Conservation (phyloP, 1,140 invertebrate species). For the Atta texana region DNA sequence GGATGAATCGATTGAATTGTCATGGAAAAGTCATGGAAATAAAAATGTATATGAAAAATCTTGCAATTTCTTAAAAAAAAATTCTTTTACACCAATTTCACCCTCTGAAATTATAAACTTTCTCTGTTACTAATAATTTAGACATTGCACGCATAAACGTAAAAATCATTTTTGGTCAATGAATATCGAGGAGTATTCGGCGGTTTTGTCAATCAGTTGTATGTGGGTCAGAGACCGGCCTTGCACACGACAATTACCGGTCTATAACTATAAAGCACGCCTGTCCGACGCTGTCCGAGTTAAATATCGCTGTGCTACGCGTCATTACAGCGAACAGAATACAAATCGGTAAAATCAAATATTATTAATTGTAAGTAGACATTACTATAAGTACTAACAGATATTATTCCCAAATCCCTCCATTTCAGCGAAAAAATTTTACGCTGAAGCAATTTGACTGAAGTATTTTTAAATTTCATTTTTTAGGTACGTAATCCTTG, state of each 20-base stretch:
- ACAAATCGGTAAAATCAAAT: neutral
- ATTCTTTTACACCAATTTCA: no score
- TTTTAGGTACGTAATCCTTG: neutral
- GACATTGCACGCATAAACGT: no score
- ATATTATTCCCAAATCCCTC: neutral
- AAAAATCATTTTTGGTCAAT: neutral
- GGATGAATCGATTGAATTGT: neutral
- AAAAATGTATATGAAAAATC: neutral
- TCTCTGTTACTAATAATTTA: no score
- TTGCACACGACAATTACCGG: conserved; percentile 30
- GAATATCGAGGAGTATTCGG: neutral
- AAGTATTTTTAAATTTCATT: neutral
- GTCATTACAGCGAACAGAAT: neutral
- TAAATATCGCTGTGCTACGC: neutral
- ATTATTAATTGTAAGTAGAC: neutral
- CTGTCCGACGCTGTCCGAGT: neutral
- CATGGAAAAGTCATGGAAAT: neutral
- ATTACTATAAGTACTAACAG: neutral
- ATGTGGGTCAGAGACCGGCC: conserved; percentile 30
- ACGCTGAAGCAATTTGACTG: neutral
- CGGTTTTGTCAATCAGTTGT: neutral
- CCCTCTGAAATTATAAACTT: no score
- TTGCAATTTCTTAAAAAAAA: no score
- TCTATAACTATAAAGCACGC: neutral
- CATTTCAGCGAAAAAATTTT: neutral